A percentile compares a stretch with the other conserved stretches of the same genome.
Conservation (phyloP, 2,113 vertebrate species). For the Dipodomys stephensi region DNA sequence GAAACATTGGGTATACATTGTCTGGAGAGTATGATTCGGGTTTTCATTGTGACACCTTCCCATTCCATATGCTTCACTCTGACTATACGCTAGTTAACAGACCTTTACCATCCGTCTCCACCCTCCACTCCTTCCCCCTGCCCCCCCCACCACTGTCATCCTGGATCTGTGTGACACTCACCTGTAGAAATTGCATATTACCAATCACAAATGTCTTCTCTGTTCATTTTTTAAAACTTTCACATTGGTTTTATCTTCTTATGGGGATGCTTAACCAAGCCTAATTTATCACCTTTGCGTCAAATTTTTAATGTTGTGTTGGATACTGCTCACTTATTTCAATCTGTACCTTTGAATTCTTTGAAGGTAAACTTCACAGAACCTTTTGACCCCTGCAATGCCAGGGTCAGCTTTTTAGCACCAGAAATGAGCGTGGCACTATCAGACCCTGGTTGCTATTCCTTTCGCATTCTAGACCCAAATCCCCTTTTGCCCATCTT, state of each 20-base stretch:
- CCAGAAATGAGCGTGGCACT: background rate
- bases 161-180: background rate
- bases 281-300: background rate
- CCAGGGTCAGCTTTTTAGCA: background rate
- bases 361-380: background rate
- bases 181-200: background rate
- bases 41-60: background rate
- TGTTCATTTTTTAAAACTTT: background rate
- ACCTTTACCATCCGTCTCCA: background rate
- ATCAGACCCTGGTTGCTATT: too few relatives aligned
- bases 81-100: too few relatives aligned
- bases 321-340: background rate
- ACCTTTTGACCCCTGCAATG: background rate
- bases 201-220: background rate
- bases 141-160: background rate
- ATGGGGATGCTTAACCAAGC: background rate
- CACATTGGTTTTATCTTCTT: background rate
- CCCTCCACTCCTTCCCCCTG: background rate
- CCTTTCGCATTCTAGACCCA: background rate
- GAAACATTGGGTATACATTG: background rate
- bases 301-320: background rate
- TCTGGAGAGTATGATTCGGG: background rate
- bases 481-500: background rate
- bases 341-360: background rate
- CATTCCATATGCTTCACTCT: background rate